phyloP scores from a whole-genome alignment of 35 echinoderm and acorn worm species.

The Anneissia japonica region DNA sequence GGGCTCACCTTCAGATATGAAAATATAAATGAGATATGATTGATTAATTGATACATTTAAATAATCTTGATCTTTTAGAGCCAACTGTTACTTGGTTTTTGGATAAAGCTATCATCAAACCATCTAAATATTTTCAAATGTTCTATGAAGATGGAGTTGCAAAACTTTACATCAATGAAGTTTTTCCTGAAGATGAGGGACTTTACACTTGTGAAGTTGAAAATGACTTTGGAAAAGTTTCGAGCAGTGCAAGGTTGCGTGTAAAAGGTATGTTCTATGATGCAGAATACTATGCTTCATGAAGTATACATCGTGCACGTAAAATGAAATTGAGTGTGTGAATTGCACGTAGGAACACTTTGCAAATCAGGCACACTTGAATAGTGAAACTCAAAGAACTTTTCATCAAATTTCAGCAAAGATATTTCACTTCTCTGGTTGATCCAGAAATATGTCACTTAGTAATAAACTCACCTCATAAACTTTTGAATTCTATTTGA shows the following conservation, averaged over 20 bases:
- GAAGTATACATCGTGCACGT: background rate
- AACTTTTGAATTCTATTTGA: no score
- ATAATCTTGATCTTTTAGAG: conserved; percentile 29
- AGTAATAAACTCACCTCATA: no score
- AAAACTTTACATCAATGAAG: conserved; percentile 80
- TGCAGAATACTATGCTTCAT: conserved; percentile 35
- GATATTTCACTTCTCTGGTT: background rate
- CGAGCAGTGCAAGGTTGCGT: conserved; percentile 44
- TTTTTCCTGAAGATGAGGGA: conserved; percentile 86
- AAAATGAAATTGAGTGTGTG: conserved; percentile 9
- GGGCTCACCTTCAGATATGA: no score
- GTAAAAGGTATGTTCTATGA: conserved; percentile 90
- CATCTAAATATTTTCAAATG: conserved; percentile 95
- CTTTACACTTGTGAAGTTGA: conserved; percentile 72
- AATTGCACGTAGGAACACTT: background rate
- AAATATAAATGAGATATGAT: no score
- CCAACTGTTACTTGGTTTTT: conserved; percentile 87
- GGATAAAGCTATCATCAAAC: conserved; percentile 85
- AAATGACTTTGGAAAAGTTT: conserved; percentile 41
- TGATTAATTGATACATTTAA: no score
- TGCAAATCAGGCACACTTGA: conserved; percentile 1
- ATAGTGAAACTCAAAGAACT: background rate
- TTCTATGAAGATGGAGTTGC: conserved; percentile 66
- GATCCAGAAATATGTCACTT: no score
- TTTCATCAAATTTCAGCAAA: background rate